Evolutionary conservation across 2,797 vertebrate species (phyloP), one percentile per base, ranked within the genome.

Genomic region (Saxicola maurus): DNA sequence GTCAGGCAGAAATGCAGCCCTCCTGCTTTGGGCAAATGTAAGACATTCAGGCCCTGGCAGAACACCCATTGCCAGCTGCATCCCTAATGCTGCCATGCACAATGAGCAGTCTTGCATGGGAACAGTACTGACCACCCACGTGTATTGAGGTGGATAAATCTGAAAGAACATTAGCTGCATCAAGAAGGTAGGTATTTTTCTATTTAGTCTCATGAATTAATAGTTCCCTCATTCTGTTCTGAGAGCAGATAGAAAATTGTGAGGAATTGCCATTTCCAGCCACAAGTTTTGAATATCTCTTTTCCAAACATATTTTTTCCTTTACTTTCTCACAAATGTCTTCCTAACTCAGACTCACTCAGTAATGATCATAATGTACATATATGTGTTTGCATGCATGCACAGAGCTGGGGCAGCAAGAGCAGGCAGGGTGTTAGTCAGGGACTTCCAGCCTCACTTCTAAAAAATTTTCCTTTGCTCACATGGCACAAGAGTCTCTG

Each of bases 351-450:
- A 40, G 25, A 25, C 28, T 85, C 28, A 30, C 11, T n/a, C 14
- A 25, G 8, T 20, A 21, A 24, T 31, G 40, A 33, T 31, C 27
- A 46, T 28, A 27, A 17, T 8, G 20, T 17, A 30, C 21, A 35
- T 27, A 3, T 4, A 6, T 13, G 2, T 52, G 28, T 40, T 73
- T 4, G 1, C 1, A 0, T 42, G 42, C 19, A n/a, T 0, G 0
- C 6, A 61, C 17, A 45, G 27, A 77, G 60, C 35, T 17, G 8
- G 20, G 19, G 35, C 5, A 71, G 46, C 21, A 53, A 53, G 53
- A 38, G 5, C 1, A 1, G 17, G 13, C 3, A 17, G 19, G 27
- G 5, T 7, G 2, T 56, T 73, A 66, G 19, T 27, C 57, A 72
- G 37, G 57, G 17, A 62, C 19, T 83, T 83, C 20, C 30, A 87